These are phyloP conservation scores for Trichonephila clavata DNA, from an alignment of 1,140 invertebrate genomes.

Conservation along the genomic window DNA sequence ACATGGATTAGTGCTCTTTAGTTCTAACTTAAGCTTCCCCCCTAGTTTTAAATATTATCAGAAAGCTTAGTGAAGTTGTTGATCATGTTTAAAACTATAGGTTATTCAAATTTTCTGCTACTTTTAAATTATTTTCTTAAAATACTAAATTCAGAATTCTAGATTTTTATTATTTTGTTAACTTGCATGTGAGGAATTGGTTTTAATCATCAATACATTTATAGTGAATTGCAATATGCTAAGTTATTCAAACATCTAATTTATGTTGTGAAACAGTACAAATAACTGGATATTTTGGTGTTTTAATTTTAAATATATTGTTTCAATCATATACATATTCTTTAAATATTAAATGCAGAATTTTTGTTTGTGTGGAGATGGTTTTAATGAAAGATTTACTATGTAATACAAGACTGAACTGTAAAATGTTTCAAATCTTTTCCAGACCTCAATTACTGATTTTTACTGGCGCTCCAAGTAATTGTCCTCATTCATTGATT, in stretches of 20 bases:
- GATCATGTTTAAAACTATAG: constrained; percentile 86
- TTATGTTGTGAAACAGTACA: too few species aligned
- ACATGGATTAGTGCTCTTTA: constrained; percentile 86
- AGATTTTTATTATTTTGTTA: too few species aligned
- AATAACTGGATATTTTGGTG: too few species aligned
- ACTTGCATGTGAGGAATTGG: too few species aligned
- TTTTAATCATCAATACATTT: too few species aligned
- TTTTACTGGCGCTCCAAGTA: constrained; percentile 83
- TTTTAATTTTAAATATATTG: too few species aligned
- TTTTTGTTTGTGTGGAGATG: not conserved
- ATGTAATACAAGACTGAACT: not conserved
- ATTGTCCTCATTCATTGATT: constrained; percentile 83
- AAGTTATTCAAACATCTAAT: too few species aligned
- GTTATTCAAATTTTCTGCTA: constrained; percentile 76
- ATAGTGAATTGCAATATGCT: too few species aligned
- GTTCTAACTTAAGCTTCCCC: constrained; percentile 86
- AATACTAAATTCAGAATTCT: too few species aligned
- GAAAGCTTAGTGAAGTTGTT: constrained; percentile 83
- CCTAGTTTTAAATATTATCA: constrained; percentile 82
- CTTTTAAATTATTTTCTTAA: too few species aligned
- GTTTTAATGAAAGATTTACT: not conserved
- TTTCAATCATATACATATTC: too few species aligned
- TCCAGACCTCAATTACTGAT: constrained; percentile 83
- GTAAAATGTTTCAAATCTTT: not conserved
- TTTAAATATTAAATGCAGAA: not conserved